These are phyloP conservation scores for Muscicapa striata DNA, from an alignment of 2,797 vertebrate genomes.

Conservation along the genomic window DNA sequence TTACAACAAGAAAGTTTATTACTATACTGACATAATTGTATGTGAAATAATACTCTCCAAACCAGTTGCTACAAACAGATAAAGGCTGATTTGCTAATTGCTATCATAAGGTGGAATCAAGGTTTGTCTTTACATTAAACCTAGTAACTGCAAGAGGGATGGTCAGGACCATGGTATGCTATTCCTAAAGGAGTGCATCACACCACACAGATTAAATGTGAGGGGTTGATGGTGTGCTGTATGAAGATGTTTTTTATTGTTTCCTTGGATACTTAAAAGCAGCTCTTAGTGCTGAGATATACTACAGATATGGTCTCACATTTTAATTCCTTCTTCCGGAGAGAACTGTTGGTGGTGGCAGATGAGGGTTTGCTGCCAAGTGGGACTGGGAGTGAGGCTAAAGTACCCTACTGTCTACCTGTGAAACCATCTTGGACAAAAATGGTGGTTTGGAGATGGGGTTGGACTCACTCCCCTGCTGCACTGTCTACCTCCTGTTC, in stretches of 20 bases:
- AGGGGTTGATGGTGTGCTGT: neutral
- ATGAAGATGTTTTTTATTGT: neutral
- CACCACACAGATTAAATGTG: neutral
- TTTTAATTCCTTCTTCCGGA: neutral
- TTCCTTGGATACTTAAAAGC: neutral
- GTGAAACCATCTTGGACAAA: neutral
- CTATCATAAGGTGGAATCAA: neutral
- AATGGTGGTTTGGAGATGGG: neutral
- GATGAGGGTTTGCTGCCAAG: neutral
- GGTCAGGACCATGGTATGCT: neutral
- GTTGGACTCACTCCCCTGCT: accelerated
- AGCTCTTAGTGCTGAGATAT: neutral
- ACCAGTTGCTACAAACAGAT: constrained; percentile 39
- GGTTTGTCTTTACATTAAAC: constrained; percentile 17
- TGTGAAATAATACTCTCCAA: constrained; percentile 1
- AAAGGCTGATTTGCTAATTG: constrained; percentile 46
- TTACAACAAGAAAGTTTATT: constrained; percentile 54
- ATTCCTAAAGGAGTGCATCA: neutral
- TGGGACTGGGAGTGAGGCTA: neutral
- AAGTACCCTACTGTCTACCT: neutral
- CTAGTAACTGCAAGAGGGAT: neutral
- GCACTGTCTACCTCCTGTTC: neutral
- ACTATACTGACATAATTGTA: constrained; percentile 16
- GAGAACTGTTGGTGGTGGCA: neutral
- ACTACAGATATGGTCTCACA: neutral